Conservation (phyloP, 2,888 invertebrate species). For the Erebia palarica region DNA sequence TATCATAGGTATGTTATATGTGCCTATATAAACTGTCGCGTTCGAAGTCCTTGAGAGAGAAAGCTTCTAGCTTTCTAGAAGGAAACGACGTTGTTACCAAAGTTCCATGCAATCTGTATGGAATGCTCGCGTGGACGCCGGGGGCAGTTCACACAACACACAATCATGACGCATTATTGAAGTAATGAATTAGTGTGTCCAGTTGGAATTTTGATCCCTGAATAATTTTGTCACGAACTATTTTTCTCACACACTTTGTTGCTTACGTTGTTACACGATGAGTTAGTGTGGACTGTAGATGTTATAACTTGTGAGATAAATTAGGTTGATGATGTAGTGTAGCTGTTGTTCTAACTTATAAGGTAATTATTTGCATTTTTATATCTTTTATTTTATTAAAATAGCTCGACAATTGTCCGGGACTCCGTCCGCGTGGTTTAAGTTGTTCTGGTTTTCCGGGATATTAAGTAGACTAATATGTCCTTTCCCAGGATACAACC, state of each 20-base stretch:
- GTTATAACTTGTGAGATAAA: not conserved
- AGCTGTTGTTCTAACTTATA: not conserved
- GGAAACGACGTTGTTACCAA: slow-evolving; percentile 11
- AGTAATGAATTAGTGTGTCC: slow-evolving; percentile 21
- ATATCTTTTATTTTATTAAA: too few species aligned
- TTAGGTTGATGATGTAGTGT: too few species aligned
- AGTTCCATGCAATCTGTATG: slow-evolving; percentile 27
- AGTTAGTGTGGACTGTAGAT: too few species aligned
- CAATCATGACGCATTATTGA: not conserved
- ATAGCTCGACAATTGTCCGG: too few species aligned
- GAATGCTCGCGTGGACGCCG: slow-evolving; percentile 39
- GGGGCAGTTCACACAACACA: slow-evolving; percentile 30
- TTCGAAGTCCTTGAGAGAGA: not conserved
- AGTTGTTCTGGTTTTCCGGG: too few species aligned
- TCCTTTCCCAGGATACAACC: too few species aligned
- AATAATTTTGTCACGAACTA: slow-evolving; percentile 15
- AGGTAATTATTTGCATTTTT: too few species aligned
- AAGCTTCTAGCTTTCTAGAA: slow-evolving; percentile 13
- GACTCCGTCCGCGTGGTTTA: too few species aligned
- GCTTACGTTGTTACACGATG: not conserved
- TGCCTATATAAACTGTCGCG: too few species aligned
- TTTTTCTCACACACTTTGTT: not conserved
- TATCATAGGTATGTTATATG: too few species aligned
- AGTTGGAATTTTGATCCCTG: slow-evolving; percentile 29
- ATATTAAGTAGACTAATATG: too few species aligned